phyloP scores from a whole-genome alignment of 2,113 vertebrate genomes.

The Prochilodus magdalenae region DNA sequence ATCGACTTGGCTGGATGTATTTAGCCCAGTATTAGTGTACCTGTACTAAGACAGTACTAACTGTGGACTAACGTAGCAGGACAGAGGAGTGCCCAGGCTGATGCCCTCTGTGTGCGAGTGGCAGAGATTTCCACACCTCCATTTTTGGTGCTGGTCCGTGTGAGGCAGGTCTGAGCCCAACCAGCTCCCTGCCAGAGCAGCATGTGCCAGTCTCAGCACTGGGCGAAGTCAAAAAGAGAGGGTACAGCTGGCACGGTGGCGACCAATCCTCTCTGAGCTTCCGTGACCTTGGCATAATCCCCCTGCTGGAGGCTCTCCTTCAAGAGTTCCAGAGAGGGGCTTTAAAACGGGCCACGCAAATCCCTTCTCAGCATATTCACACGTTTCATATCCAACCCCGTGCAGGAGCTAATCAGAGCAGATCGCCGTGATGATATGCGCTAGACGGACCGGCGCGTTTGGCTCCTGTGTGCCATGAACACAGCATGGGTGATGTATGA shows the following conservation, averaged over 20 bases:
- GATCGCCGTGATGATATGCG: constrained; percentile 43
- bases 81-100: background rate
- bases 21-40: background rate
- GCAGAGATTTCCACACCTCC: background rate
- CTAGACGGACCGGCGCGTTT: constrained; percentile 15
- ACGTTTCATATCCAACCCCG: constrained; percentile 29
- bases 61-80: background rate
- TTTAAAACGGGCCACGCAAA: constrained; percentile 37
- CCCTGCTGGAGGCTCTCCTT: constrained; percentile 65
- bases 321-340: constrained; percentile 47
- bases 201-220: constrained; percentile 47
- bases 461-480: constrained; percentile 6
- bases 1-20: no score
- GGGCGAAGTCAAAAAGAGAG: constrained; percentile 48
- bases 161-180: constrained; percentile 24
- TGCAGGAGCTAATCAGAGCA: constrained; percentile 50
- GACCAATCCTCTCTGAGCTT: constrained; percentile 59
- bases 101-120: background rate
- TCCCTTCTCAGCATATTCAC: constrained; percentile 47
- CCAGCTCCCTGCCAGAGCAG: constrained; percentile 12
- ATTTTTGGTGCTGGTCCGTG: background rate
- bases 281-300: constrained; percentile 77
- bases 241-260: constrained; percentile 59
- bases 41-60: background rate
- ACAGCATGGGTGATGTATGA: background rate